Base-by-base conservation (phyloP, 2,888 invertebrate genomes). In the Empis livida region DNA sequence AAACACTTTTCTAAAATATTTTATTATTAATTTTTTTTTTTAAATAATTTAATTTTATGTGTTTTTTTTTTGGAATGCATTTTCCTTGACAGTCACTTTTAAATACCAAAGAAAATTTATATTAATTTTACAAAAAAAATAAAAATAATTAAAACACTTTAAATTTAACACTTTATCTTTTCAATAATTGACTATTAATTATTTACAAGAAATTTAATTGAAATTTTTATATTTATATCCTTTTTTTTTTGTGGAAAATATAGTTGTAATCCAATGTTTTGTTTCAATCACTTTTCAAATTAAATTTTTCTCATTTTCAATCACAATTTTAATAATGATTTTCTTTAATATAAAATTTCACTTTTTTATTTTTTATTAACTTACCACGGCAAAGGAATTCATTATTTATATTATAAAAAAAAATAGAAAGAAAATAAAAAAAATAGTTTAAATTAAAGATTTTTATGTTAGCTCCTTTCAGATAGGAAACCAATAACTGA, bases 341-440 rank as follows among this genome's bases (percentile, higher is more conserved):
- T n/a, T 15, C 8, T 10, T 27, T 23, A 23, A 32, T 32, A 43
- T 17, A 27, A 39, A 8, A 27, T n/a, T 23, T n/a, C 35, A 13
- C 32, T 43, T 46, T 40, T 31, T 17, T 20, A 10, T 32, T n/a
- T 31, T 15, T 35, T 16, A 17, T 42, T 10, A 16, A 66, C 69
- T 70, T 66, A 70, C 69, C 68, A 69, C 68, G 60, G 67, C 66
- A 63, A 70, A 70, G 67, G 68, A 69, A 65, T 70, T 70, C 69
- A 70, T 70, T 64, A 61, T 66, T 59, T 62, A 62, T 64, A 61
- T 35, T n/a, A n/a, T n/a, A n/a, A 50, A 42, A 45, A 49, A 41
- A 49, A 42, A 45, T 61, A 62, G 61, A 63, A 66, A 62, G 59
- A 63, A 56, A 62, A 57, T 59, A 61, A 59, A 61, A 61, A 66